phyloP scores from a whole-genome alignment of 2,113 vertebrate species.

The Sminthopsis crassicaudata region DNA sequence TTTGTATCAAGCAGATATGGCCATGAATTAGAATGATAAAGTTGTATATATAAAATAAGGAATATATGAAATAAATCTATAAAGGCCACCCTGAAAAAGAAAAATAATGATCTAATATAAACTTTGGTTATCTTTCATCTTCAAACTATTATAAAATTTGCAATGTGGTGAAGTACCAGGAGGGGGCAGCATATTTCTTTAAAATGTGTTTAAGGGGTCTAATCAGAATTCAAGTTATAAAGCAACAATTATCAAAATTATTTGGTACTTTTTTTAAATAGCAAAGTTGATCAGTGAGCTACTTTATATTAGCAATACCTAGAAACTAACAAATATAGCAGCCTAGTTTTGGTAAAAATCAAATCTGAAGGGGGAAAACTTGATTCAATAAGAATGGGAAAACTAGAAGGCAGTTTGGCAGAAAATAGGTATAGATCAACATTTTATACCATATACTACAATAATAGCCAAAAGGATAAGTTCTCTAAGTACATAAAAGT shows the following conservation, averaged over 20 bases:
- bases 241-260: background rate
- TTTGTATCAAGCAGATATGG: too few species aligned
- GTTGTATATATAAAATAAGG: background rate
- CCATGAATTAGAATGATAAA: too few species aligned
- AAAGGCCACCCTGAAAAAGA: background rate
- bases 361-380: background rate
- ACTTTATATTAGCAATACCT: background rate
- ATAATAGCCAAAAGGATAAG: background rate
- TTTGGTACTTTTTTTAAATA: background rate
- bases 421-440: background rate
- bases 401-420: background rate
- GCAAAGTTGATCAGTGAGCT: background rate
- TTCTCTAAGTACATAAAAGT: background rate
- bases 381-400: background rate
- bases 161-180: constrained; percentile 58
- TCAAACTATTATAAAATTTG: constrained; percentile 7
- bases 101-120: background rate
- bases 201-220: background rate
- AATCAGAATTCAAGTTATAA: background rate
- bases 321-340: background rate
- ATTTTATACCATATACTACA: background rate
- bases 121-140: background rate
- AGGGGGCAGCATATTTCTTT: constrained; percentile 79
- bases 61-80: constrained; percentile 18
- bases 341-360: background rate